Evolutionary conservation across 1,140 invertebrate genomes (phyloP).

Genomic region (Heliconius hermathena): DNA sequence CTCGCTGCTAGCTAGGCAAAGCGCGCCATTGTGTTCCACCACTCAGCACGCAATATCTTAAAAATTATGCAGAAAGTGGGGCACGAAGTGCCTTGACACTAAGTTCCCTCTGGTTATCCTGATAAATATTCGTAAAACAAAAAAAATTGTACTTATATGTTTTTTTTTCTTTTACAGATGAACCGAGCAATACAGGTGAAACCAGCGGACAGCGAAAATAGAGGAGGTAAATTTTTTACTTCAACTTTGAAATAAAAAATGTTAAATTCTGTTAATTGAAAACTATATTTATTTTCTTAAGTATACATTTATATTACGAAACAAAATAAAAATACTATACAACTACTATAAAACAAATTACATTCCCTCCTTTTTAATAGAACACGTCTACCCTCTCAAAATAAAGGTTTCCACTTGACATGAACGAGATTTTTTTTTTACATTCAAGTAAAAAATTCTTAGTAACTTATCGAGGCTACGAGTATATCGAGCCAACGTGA

Average conservation of each 20-base stretch:
- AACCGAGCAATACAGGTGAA: constrained; percentile 99
- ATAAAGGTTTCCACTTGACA: constrained; percentile 46
- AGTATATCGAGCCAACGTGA: constrained; percentile 47
- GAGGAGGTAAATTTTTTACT: constrained; percentile 90
- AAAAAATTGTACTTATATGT: too few species aligned
- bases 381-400: constrained; percentile 52
- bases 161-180: constrained; percentile 90
- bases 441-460: constrained; percentile 46
- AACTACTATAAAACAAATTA: neutral
- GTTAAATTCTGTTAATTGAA: too few species aligned
- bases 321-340: neutral
- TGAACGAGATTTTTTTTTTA: constrained; percentile 26
- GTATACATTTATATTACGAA: neutral
- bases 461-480: constrained; percentile 41
- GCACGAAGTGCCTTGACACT: too few species aligned
- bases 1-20: too few species aligned
- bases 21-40: too few species aligned
- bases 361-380: constrained; percentile 41
- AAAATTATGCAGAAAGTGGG: too few species aligned
- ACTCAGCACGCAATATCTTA: too few species aligned
- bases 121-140: too few species aligned
- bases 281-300: neutral
- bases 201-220: constrained; percentile 99
- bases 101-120: too few species aligned
- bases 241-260: neutral